Evolutionary conservation across 2,888 invertebrate species (phyloP).

Genomic region (Sesia bembeciformis): DNA sequence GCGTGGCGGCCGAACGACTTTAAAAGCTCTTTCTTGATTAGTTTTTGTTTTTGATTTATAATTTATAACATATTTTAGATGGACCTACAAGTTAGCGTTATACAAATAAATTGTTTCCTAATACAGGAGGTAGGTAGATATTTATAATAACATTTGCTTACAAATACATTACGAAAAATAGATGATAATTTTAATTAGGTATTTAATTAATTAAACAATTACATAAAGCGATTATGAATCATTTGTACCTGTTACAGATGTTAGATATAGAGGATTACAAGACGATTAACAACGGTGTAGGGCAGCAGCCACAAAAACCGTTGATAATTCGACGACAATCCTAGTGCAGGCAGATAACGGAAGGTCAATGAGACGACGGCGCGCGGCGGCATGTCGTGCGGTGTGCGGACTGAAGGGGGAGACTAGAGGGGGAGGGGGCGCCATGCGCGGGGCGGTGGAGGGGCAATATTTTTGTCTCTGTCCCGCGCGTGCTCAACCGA

Average conservation of each 20-base stretch:
- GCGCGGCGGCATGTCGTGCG: conserved; percentile 49
- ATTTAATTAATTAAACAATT: no score
- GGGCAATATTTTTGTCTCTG: conserved; percentile 31
- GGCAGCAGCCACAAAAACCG: conserved; percentile 2
- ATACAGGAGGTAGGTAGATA: no score
- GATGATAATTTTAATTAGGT: no score
- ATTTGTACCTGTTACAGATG: neutral
- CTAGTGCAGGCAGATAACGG: conserved; percentile 62
- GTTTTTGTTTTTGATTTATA: conserved; percentile 11
- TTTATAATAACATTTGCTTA: no score
- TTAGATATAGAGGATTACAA: conserved; percentile 1
- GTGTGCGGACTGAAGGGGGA: conserved; percentile 24
- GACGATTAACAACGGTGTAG: conserved; percentile 7
- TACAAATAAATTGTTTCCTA: no score
- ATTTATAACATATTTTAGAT: neutral
- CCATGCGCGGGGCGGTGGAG: conserved; percentile 14
- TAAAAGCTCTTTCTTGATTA: conserved; percentile 47
- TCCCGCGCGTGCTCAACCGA: conserved; percentile 35
- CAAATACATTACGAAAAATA: no score
- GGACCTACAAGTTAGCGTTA: no score
- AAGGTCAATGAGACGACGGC: conserved; percentile 69
- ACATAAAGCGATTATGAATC: neutral
- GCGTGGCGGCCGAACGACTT: conserved; percentile 61
- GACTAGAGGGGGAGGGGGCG: conserved; percentile 13
- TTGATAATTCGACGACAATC: conserved; percentile 39